A percentile compares a stretch with the other conserved stretches of the same genome.
Conservation (phyloP, 2,113 vertebrate species). For the human region DNA sequence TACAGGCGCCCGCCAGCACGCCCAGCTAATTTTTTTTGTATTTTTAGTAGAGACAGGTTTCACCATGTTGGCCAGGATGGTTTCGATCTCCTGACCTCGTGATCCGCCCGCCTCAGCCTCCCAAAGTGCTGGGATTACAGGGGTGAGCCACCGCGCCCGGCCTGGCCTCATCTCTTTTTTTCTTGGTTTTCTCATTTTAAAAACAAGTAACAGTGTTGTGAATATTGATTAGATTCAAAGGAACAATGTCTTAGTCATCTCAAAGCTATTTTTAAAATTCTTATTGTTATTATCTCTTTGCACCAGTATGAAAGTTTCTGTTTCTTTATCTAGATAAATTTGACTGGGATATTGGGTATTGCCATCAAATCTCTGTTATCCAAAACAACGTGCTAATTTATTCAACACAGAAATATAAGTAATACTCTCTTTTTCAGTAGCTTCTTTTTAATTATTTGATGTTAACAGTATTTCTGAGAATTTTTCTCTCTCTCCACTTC, state of each 20-base stretch:
- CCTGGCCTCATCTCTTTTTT: not conserved
- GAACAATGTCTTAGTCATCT: not conserved
- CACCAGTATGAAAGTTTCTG: not conserved
- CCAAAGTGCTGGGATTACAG: too few species aligned
- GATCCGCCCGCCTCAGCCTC: too few species aligned
- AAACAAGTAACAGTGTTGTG: not conserved
- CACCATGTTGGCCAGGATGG: too few species aligned
- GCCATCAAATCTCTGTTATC: conserved; percentile 25
- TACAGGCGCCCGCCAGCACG: too few species aligned
- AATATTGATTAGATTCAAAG: conserved; percentile 17
- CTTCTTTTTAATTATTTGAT: conserved; percentile 12
- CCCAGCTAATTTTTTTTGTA: too few species aligned
- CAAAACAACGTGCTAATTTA: not conserved
- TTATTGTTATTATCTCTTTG: not conserved
- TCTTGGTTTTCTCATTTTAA: not conserved
- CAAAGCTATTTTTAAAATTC: not conserved
- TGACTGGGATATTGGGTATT: not conserved
- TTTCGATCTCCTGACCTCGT: too few species aligned
- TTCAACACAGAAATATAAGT: not conserved
- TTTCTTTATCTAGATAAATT: not conserved
- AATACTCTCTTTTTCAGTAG: not conserved
- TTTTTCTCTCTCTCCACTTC: conserved; percentile 2
- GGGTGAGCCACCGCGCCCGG: too few species aligned
- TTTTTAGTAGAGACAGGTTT: too few species aligned
- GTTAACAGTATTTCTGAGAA: not conserved